phyloP scores from a whole-genome alignment of 2,888 invertebrate species.

The Mythimna vitellina region DNA sequence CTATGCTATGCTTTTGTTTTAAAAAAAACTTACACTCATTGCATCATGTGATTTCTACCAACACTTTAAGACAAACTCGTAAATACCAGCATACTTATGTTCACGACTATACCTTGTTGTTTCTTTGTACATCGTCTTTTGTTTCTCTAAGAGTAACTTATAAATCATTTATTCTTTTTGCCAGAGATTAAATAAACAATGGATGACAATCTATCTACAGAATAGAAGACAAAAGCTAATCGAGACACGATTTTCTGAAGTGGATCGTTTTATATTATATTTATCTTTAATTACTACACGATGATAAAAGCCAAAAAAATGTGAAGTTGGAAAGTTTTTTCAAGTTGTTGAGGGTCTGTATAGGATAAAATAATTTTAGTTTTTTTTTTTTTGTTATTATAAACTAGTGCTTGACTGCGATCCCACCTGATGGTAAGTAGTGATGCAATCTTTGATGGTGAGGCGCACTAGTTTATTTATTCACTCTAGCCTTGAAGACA shows the following conservation, averaged over 20 bases:
- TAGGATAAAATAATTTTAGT: constrained; percentile 3
- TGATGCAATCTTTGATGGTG: too few species aligned
- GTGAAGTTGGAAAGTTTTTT: constrained; percentile 18
- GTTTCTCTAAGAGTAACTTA: constrained; percentile 70
- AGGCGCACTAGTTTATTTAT: too few species aligned
- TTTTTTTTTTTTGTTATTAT: too few species aligned
- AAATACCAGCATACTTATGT: too few species aligned
- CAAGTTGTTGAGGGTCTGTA: constrained; percentile 31
- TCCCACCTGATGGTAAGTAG: too few species aligned
- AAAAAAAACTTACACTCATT: too few species aligned
- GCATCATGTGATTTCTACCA: too few species aligned
- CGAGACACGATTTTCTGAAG: constrained; percentile 80
- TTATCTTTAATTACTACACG: constrained; percentile 90
- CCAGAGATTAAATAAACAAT: constrained; percentile 88
- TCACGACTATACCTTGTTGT: constrained; percentile 25
- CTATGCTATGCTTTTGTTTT: too few species aligned
- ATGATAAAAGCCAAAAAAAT: constrained; percentile 71
- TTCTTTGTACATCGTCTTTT: constrained; percentile 39
- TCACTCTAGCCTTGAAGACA: too few species aligned
- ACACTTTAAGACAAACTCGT: too few species aligned
- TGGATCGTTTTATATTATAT: constrained; percentile 89
- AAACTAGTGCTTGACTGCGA: background rate
- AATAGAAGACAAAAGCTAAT: constrained; percentile 84
- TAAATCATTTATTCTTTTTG: constrained; percentile 87
- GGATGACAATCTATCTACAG: constrained; percentile 86